phyloP scores from a whole-genome alignment of 2,113 vertebrate species.

The Hymenochirus boettgeri region DNA sequence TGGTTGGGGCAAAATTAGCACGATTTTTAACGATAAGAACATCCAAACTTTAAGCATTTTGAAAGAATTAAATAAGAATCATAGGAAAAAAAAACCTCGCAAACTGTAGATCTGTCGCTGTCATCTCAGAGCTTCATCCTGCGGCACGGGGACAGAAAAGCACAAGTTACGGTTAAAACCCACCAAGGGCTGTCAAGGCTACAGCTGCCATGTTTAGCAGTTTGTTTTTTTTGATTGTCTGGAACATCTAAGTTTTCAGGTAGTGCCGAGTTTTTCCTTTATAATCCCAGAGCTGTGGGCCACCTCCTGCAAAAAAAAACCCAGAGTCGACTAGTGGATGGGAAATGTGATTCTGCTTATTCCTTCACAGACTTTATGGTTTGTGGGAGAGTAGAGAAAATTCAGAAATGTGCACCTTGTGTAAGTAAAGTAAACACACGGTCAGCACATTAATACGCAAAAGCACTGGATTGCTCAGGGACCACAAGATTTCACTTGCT shows the following conservation, averaged over 20 bases:
- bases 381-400: slow-evolving; percentile 53
- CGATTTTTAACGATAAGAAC: not conserved
- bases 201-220: slow-evolving; percentile 50
- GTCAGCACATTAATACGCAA: slow-evolving; percentile 59
- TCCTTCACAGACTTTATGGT: slow-evolving; percentile 52
- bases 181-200: slow-evolving; percentile 46
- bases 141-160: slow-evolving; percentile 56
- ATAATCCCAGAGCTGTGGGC: slow-evolving; percentile 61
- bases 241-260: slow-evolving; percentile 38
- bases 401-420: slow-evolving; percentile 45
- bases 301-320: slow-evolving; percentile 40
- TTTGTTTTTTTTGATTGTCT: slow-evolving; percentile 28
- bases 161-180: slow-evolving; percentile 48
- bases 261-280: slow-evolving; percentile 52
- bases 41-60: not conserved
- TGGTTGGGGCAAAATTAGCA: too few species aligned
- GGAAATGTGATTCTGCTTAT: slow-evolving; percentile 63
- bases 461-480: slow-evolving; percentile 43
- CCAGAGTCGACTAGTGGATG: slow-evolving; percentile 45
- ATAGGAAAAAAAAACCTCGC: slow-evolving; percentile 59
- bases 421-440: slow-evolving; percentile 48
- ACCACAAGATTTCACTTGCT: slow-evolving; percentile 33
- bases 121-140: slow-evolving; percentile 55
- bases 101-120: slow-evolving; percentile 60
- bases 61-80: not conserved